These are phyloP conservation scores for Pseudotriccus pelzelni DNA, from an alignment of 2,797 vertebrate genomes.

Conservation along the genomic window DNA sequence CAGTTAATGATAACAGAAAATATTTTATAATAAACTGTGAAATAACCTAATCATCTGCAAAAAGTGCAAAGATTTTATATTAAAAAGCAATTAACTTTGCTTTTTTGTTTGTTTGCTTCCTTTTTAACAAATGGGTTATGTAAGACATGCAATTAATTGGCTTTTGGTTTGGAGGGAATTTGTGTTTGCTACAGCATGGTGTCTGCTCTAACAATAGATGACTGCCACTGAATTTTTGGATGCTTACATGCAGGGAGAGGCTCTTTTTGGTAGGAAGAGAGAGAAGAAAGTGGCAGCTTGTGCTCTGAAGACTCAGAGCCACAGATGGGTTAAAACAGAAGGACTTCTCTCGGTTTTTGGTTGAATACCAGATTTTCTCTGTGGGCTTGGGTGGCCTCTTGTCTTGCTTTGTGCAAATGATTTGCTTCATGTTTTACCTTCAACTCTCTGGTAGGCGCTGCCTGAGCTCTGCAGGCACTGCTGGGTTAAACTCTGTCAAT, in stretches of 20 bases:
- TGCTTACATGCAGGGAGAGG: neutral
- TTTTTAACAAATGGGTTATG: neutral
- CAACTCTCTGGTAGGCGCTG: neutral
- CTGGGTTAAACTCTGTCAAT: neutral
- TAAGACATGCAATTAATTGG: neutral
- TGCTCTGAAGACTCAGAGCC: neutral
- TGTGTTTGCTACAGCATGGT: neutral
- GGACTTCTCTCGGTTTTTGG: neutral
- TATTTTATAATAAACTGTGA: slow-evolving; percentile 16
- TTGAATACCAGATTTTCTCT: neutral
- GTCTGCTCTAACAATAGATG: neutral
- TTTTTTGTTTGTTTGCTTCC: neutral
- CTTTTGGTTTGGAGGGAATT: neutral
- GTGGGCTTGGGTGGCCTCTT: neutral
- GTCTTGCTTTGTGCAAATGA: neutral
- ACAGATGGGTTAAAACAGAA: neutral
- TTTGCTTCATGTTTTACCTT: neutral
- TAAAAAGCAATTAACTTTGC: neutral
- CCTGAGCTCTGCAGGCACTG: neutral
- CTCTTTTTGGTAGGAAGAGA: neutral
- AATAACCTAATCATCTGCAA: slow-evolving; percentile 13
- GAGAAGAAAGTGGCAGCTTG: neutral
- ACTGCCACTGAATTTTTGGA: neutral
- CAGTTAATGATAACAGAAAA: neutral
- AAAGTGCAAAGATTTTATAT: slow-evolving; percentile 24